Evolutionary conservation across 2,888 invertebrate genomes (phyloP).

Genomic region (Rhorus exstirpatorius): DNA sequence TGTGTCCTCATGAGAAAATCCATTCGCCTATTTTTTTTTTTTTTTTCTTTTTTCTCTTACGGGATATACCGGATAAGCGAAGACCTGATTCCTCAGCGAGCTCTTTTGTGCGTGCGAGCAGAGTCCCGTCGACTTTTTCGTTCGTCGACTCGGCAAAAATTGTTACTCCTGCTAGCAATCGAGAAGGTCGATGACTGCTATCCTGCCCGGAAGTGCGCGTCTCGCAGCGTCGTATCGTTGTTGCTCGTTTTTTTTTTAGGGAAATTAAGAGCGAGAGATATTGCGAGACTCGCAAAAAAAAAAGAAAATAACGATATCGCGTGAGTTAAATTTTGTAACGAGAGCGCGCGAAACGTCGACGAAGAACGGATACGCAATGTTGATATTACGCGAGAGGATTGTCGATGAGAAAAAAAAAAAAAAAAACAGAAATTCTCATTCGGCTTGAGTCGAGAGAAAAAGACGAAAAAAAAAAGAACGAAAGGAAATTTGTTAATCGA

Average conservation of each 20-base stretch:
- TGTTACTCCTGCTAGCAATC: constrained; percentile 6
- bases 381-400: constrained; percentile 1
- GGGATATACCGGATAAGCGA: constrained; percentile 17
- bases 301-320: not conserved
- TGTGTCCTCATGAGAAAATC: not conserved
- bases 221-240: constrained; percentile 21
- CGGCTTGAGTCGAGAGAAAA: not conserved
- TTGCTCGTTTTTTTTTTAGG: constrained; percentile 22
- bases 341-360: not conserved
- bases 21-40: too few species aligned
- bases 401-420: constrained; percentile 14
- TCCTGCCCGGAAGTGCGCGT: constrained; percentile 38
- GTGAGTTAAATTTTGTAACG: constrained; percentile 1
- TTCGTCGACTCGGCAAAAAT: constrained; percentile 18
- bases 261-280: not conserved
- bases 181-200: constrained; percentile 55
- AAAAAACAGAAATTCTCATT: not conserved
- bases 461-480: not conserved
- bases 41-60: constrained; percentile 14
- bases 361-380: not conserved
- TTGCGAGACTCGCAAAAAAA: not conserved
- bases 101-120: constrained; percentile 12
- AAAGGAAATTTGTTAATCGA: too few species aligned
- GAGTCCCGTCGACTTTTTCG: not conserved
- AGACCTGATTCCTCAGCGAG: constrained; percentile 6